Base-by-base conservation (phyloP, 2,888 invertebrate species). In the Thymelicus sylvestris region DNA sequence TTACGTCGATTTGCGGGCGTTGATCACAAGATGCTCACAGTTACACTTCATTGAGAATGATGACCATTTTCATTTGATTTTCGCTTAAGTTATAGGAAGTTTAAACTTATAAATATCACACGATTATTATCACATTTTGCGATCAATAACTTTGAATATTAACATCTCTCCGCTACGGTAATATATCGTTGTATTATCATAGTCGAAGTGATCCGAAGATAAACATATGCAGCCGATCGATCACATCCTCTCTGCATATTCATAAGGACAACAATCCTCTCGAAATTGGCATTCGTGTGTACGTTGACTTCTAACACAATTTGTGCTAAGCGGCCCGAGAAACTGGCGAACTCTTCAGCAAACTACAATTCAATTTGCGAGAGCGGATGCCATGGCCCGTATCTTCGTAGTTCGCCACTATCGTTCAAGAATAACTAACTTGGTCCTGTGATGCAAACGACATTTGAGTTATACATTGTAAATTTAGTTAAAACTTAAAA, bases 291-390 rank as follows among this genome's bases (percentile, higher is more conserved):
- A 62, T 24, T 62, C 44, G 41, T 31, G 63, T 31, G 24, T 57
- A 24, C 57, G 63, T 69, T 63, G 64, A 64, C 64, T 59, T 50
- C 59, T 64, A 69, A 69, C 48, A 64, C 59, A 69, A 69, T 64
- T 69, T 69, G 63, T 64, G 69, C 50, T 64, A 47, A 69, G 69
- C 59, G 69, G 24, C 50, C 69, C 69, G 64, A 64, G 69, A 64
- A 64, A 64, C 59, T 64, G 69, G 64, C 59, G 69, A 69, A 64
- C 59, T 69, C 69, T 69, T 69, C 59, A 64, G 59, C 59, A 64
- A 69, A 69, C 48, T 69, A 48, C 64, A 69, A 69, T 69, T 69
- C 69, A 69, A 59, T 69, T 69, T 69, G 69, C 50, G 64, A 69
- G 59, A 64, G 59, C 64, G 69, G 69, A 69, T 69, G 69, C 48